These are phyloP conservation scores for Thripadectes ignobilis DNA, from an alignment of 2,797 vertebrate genomes.

Conservation along the genomic window DNA sequence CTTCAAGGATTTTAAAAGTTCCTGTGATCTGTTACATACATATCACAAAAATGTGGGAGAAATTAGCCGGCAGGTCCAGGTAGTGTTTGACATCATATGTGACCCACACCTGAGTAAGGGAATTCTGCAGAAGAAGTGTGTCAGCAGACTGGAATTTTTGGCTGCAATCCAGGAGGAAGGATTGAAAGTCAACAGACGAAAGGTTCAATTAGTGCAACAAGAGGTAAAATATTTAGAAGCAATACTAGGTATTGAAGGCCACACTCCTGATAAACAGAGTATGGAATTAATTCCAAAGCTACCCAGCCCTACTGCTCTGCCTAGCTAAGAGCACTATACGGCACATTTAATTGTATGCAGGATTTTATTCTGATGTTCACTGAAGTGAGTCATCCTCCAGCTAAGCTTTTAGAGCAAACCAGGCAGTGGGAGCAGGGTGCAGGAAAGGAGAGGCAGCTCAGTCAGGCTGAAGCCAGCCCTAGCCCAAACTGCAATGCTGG, in stretches of 20 bases:
- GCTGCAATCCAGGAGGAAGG: neutral
- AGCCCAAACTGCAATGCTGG: neutral
- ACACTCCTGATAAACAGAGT: slow-evolving; percentile 25
- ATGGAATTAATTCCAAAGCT: slow-evolving; percentile 37
- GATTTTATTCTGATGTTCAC: slow-evolving; percentile 55
- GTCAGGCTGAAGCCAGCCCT: neutral
- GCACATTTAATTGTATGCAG: slow-evolving; percentile 46
- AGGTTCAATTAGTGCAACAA: slow-evolving; percentile 54
- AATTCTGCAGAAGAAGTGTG: neutral
- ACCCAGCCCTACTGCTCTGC: neutral
- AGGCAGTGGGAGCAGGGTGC: neutral
- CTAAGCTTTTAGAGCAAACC: slow-evolving; percentile 38
- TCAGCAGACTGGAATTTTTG: neutral
- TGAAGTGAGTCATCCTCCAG: slow-evolving; percentile 51
- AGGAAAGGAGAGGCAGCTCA: neutral
- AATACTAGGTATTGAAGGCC: neutral
- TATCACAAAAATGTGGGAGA: neutral
- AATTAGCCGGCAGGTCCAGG: neutral
- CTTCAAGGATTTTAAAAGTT: neutral
- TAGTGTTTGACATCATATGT: neutral
- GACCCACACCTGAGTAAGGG: neutral
- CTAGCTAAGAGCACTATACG: neutral
- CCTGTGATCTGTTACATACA: neutral
- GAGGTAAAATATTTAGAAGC: slow-evolving; percentile 48
- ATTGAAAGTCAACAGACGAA: slow-evolving; percentile 41